These are phyloP conservation scores for Achroia grisella DNA, from an alignment of 1,140 invertebrate species.

Conservation along the genomic window DNA sequence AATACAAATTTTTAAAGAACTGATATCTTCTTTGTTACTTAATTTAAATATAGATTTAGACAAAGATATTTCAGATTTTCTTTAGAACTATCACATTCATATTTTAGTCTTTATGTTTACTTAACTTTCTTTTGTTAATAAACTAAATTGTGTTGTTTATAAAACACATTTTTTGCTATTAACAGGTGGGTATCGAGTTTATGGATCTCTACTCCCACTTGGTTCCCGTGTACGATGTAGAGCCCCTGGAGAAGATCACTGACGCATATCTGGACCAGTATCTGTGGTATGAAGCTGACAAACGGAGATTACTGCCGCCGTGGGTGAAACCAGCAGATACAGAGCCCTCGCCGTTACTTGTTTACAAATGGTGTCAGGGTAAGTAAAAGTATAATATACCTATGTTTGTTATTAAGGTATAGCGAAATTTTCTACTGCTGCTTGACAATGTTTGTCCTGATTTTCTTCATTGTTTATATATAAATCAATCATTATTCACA, in stretches of 20 bases:
- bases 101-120: not conserved
- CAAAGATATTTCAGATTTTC: no score
- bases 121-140: not conserved
- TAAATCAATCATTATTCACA: no score
- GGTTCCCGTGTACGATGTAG: conserved; percentile 99
- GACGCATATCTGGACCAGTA: conserved; percentile 99
- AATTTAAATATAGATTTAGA: no score
- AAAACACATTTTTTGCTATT: no score
- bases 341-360: conserved; percentile 97
- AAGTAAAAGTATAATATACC: conserved; percentile 13
- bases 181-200: conserved; percentile 98
- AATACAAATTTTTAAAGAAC: no score
- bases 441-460: no score
- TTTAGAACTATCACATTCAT: no score
- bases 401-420: not conserved
- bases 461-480: no score
- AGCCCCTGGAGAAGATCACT: conserved; percentile 99
- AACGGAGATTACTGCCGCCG: conserved; percentile 95
- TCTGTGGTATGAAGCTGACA: conserved; percentile 99
- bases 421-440: not conserved
- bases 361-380: conserved; percentile 99
- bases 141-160: no score
- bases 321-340: conserved; percentile 99
- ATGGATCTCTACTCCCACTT: conserved; percentile 99
- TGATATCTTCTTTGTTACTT: no score